A percentile compares a stretch with the other conserved stretches of the same genome.
Conservation (phyloP, 2,888 invertebrate species). For the Epinotia brunnichana region DNA sequence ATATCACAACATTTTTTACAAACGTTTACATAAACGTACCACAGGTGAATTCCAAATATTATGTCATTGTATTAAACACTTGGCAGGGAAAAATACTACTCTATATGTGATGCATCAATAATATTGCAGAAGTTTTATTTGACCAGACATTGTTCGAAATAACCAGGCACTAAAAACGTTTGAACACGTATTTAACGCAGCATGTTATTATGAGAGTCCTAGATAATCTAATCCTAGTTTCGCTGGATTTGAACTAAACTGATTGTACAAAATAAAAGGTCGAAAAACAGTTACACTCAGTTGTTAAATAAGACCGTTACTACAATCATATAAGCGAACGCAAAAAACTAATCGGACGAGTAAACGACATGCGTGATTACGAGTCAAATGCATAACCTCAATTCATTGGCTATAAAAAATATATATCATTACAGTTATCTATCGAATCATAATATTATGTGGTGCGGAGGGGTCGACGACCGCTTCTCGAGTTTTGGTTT, state of each 20-base stretch:
- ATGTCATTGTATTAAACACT: not conserved
- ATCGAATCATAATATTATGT: constrained; percentile 73
- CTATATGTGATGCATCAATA: not conserved
- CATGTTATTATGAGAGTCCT: not conserved
- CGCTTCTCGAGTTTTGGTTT: constrained; percentile 66
- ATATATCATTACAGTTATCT: constrained; percentile 79
- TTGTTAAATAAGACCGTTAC: constrained; percentile 42
- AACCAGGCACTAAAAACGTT: too few relatives aligned
- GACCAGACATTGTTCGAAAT: not conserved
- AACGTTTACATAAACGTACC: not conserved
- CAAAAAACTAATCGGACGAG: constrained; percentile 39
- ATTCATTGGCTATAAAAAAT: constrained; percentile 73
- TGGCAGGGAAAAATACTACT: not conserved
- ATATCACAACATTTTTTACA: too few relatives aligned
- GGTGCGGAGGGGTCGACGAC: constrained; percentile 69
- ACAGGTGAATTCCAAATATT: not conserved
- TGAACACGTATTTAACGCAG: too few relatives aligned
- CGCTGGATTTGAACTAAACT: not conserved
- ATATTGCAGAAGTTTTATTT: not conserved
- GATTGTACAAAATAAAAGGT: not conserved
- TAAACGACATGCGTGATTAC: constrained; percentile 52
- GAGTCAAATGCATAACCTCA: constrained; percentile 73
- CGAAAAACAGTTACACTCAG: constrained; percentile 17
- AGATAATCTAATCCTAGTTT: not conserved
- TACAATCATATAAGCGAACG: constrained; percentile 35